Conservation (phyloP, 2,113 vertebrate species). For the Microcebus jonahi region DNA sequence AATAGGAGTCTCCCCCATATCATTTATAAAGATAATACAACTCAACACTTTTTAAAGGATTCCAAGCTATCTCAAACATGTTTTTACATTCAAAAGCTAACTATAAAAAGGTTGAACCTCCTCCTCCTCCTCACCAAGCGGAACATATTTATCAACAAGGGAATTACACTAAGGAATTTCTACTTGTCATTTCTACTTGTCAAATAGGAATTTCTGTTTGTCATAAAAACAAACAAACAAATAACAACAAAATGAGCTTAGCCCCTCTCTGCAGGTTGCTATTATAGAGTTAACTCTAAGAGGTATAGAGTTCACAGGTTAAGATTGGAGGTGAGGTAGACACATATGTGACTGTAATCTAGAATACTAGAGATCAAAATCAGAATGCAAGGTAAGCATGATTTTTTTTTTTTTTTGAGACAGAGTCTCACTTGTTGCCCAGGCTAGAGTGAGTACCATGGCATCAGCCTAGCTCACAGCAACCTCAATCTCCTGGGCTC, state of each 20-base stretch:
- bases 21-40: conserved; percentile 2
- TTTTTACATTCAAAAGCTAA: neutral
- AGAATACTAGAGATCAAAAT: neutral
- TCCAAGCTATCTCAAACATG: neutral
- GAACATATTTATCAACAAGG: neutral
- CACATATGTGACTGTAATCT: neutral
- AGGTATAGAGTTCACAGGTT: neutral
- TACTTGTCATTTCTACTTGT: neutral
- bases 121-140: neutral
- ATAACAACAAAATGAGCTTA: neutral
- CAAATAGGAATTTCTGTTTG: too few species aligned
- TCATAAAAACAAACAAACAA: neutral
- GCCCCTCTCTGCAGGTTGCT: neutral
- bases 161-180: neutral
- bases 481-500: too few species aligned
- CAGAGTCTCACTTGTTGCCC: too few species aligned
- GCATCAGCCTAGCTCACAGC: too few species aligned
- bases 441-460: too few species aligned
- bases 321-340: neutral
- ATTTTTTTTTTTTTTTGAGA: too few species aligned
- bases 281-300: neutral
- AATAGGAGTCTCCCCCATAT: neutral
- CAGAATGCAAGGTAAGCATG: neutral
- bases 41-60: neutral
- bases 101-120: neutral